These are phyloP conservation scores for Meriones unguiculatus DNA, from an alignment of 2,113 vertebrate genomes.

Conservation along the genomic window DNA sequence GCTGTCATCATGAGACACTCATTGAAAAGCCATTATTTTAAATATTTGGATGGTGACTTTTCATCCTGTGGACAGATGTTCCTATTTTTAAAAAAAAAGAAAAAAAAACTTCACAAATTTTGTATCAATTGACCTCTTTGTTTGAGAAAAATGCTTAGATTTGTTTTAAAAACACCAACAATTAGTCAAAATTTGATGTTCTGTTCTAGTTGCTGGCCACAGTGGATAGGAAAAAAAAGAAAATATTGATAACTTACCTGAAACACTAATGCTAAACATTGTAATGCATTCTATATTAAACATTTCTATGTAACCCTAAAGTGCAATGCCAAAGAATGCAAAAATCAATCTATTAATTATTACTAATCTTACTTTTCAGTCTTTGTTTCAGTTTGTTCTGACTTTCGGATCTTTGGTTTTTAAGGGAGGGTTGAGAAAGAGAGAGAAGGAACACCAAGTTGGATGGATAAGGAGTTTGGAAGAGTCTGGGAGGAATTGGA, in stretches of 20 bases:
- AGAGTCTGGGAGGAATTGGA: neutral
- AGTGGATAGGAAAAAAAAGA: neutral
- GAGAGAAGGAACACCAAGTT: neutral
- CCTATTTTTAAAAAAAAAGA: neutral
- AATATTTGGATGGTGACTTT: constrained; percentile 66
- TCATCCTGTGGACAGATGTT: constrained; percentile 61
- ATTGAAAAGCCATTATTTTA: constrained; percentile 51
- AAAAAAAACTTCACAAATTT: neutral
- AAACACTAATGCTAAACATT: neutral
- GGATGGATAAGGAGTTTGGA: neutral
- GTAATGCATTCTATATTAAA: neutral
- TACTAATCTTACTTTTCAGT: neutral
- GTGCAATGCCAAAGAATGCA: neutral
- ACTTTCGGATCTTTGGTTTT: neutral
- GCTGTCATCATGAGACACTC: neutral
- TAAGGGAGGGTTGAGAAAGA: neutral
- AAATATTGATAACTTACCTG: neutral
- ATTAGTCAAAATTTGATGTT: neutral
- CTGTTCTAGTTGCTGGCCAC: neutral
- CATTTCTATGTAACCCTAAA: constrained; percentile 3
- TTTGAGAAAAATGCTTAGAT: constrained; percentile 39
- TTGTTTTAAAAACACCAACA: constrained; percentile 9
- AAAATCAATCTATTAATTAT: neutral
- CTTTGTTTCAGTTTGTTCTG: neutral
- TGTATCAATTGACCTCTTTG: constrained; percentile 50